A percentile compares a stretch with the other conserved stretches of the same genome.
Evolutionary conservation across 2,797 vertebrate species (phyloP).

Genomic region (Amazona ochrocephala): DNA sequence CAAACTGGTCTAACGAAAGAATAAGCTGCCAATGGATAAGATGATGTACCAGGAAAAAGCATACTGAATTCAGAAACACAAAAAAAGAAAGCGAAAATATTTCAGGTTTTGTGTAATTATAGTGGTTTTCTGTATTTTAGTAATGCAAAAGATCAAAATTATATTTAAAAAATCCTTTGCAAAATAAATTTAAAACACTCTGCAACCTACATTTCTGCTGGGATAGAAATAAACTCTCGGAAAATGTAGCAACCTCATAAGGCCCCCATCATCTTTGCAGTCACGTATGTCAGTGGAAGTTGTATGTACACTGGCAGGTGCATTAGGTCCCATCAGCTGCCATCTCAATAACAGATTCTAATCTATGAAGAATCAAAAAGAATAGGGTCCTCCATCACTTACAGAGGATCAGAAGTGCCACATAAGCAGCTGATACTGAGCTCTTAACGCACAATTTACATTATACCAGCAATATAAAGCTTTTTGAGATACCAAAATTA

Average conservation of each 20-base stretch:
- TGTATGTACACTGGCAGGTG: conserved; percentile 11
- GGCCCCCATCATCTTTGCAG: conserved; percentile 5
- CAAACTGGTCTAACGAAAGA: neutral
- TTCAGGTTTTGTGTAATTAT: neutral
- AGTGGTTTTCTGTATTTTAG: neutral
- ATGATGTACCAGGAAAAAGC: neutral
- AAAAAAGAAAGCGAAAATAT: neutral
- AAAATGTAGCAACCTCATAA: neutral
- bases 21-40: neutral
- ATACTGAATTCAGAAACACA: neutral
- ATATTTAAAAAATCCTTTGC: neutral
- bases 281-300: conserved; percentile 8
- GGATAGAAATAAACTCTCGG: neutral
- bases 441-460: conserved; percentile 12
- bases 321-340: conserved; percentile 45
- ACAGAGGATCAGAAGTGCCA: neutral
- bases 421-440: neutral
- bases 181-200: neutral
- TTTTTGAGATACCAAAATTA: neutral
- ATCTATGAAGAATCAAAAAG: conserved; percentile 17
- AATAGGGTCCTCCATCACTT: neutral
- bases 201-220: neutral
- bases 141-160: neutral
- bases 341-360: neutral
- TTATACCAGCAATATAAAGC: neutral